Percentiles rank a stretch among this genome's conserved stretches.
These are phyloP conservation scores for Philopedon plagiatum DNA, from an alignment of 2,888 invertebrate species.

Conservation along the genomic window DNA sequence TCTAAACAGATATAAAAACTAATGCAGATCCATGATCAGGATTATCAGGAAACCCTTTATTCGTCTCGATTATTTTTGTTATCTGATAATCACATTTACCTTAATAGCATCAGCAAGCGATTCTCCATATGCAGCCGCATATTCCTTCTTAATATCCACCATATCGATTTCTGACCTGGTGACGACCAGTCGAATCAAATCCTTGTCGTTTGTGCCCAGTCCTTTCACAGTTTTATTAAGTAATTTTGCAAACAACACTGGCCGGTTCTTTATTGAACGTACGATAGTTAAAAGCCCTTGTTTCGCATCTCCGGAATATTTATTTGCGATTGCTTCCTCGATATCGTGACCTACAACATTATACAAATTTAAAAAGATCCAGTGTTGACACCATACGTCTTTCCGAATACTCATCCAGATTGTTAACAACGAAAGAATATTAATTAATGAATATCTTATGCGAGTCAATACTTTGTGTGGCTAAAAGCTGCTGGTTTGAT, in stretches of 20 bases:
- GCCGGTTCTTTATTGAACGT: slow-evolving; percentile 83
- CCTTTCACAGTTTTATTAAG: slow-evolving; percentile 92
- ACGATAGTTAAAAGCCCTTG: slow-evolving; percentile 87
- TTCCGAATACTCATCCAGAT: too few relatives aligned
- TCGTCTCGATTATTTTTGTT: too few relatives aligned
- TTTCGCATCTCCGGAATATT: slow-evolving; percentile 88
- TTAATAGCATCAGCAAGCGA: slow-evolving; percentile 84
- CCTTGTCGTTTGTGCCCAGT: slow-evolving; percentile 88
- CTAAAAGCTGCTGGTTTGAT: too few relatives aligned
- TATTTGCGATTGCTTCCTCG: slow-evolving; percentile 84
- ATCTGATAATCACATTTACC: too few relatives aligned
- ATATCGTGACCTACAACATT: slow-evolving; percentile 77
- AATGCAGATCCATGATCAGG: too few relatives aligned
- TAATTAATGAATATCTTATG: too few relatives aligned
- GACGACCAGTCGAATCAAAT: slow-evolving; percentile 87
- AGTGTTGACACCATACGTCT: too few relatives aligned
- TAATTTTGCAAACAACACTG: slow-evolving; percentile 88
- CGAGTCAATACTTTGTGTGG: too few relatives aligned
- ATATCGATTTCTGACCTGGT: slow-evolving; percentile 89
- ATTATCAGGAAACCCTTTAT: too few relatives aligned
- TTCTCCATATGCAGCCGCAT: slow-evolving; percentile 81
- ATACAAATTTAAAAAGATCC: background rate
- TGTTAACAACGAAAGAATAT: too few relatives aligned
- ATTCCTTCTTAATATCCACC: slow-evolving; percentile 86
- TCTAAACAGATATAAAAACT: background rate